phyloP scores from a whole-genome alignment of 2,113 vertebrate genomes.

The Sinocyclocheilus rhinocerous region DNA sequence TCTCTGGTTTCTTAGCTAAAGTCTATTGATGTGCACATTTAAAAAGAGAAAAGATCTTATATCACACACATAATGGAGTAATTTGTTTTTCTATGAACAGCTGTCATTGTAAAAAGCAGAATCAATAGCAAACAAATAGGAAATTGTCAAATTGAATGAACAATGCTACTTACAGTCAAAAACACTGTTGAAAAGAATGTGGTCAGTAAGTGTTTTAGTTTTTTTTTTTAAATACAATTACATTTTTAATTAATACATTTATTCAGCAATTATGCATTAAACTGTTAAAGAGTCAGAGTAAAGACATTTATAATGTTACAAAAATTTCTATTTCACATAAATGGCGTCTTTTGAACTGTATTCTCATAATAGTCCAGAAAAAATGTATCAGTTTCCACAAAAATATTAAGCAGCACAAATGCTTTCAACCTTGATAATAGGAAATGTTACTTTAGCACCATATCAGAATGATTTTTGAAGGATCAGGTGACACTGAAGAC shows the following conservation, averaged over 20 bases:
- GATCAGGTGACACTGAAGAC: background rate
- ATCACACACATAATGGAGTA: background rate
- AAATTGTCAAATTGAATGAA: too few species aligned
- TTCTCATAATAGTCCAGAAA: too few species aligned
- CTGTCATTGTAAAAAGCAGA: background rate
- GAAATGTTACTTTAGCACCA: too few species aligned
- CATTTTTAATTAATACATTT: background rate
- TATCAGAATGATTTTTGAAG: background rate
- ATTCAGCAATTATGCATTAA: background rate
- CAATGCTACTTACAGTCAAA: too few species aligned
- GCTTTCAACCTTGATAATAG: too few species aligned
- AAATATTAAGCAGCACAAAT: too few species aligned
- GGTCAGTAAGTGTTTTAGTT: too few species aligned
- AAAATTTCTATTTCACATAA: too few species aligned
- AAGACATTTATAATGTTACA: background rate
- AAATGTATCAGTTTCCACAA: too few species aligned
- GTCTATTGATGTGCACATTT: background rate
- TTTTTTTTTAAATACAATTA: background rate
- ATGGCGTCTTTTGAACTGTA: background rate
- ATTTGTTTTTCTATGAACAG: background rate
- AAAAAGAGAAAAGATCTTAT: background rate
- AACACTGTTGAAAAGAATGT: too few species aligned
- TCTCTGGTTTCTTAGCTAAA: constrained; percentile 5
- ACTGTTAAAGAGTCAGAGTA: background rate
- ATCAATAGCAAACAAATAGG: too few species aligned